Evolutionary conservation across 2,113 vertebrate genomes (phyloP).

Genomic region (Cephalopterus ornatus): DNA sequence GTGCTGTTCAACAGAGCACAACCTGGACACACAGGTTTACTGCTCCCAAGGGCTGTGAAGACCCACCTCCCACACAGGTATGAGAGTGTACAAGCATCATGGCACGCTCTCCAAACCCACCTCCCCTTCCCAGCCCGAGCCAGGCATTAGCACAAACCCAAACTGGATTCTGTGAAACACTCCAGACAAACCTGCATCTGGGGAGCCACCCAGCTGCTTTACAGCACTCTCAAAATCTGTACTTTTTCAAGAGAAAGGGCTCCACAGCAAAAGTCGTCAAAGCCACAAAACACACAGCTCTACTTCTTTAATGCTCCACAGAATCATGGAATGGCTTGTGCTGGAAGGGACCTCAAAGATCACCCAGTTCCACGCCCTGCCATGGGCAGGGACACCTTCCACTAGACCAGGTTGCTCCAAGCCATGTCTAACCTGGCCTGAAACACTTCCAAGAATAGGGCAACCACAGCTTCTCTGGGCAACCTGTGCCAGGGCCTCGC

Average conservation of each 20-base stretch:
- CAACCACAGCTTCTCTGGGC: background rate
- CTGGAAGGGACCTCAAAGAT: background rate
- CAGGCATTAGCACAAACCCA: background rate
- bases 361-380: background rate
- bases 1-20: background rate
- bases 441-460: background rate
- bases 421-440: rapidly evolving
- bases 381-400: background rate
- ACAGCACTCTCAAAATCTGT: background rate
- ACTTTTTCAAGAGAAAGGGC: background rate
- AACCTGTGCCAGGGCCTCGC: background rate
- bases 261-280: background rate
- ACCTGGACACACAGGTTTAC: background rate
- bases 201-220: background rate
- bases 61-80: background rate
- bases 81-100: rapidly evolving
- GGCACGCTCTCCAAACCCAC: rapidly evolving
- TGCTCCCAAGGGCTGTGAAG: rapidly evolving
- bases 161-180: rapidly evolving
- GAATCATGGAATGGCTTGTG: background rate
- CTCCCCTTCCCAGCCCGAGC: background rate
- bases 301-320: background rate
- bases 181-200: rapidly evolving
- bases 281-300: background rate
- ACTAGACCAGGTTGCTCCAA: rapidly evolving